phyloP scores from a whole-genome alignment of 2,797 vertebrate genomes.

The Chelmon rostratus region DNA sequence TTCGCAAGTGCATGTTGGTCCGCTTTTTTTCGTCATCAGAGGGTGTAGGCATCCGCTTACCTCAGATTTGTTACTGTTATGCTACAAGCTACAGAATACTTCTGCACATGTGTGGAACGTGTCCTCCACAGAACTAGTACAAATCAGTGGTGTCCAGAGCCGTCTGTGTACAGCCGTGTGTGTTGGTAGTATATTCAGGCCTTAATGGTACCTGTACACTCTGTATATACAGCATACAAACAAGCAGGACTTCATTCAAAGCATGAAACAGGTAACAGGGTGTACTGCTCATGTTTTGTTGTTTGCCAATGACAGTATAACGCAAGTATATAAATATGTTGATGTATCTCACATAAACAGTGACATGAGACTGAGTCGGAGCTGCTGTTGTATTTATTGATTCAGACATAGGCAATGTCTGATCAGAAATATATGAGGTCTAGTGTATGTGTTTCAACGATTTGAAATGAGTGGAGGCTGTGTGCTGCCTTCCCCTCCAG shows the following conservation, averaged over 20 bases:
- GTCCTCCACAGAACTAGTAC: no score
- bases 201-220: not conserved
- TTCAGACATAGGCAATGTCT: not conserved
- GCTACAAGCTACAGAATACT: no score
- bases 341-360: not conserved
- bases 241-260: not conserved
- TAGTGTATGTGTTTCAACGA: constrained; percentile 15
- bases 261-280: not conserved
- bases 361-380: not conserved
- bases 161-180: no score
- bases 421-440: constrained; percentile 24
- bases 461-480: constrained; percentile 49
- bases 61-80: no score
- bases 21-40: not conserved
- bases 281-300: not conserved
- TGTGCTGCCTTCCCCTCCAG: constrained; percentile 55
- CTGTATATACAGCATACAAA: not conserved
- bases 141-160: no score
- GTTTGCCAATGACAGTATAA: not conserved
- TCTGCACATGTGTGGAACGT: not conserved
- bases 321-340: not conserved
- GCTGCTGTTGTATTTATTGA: not conserved
- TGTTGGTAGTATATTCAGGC: no score
- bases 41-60: not conserved
- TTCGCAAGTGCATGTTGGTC: no score